phyloP scores from a whole-genome alignment of 2,113 vertebrate species.

The Ceyx cyanopectus region DNA sequence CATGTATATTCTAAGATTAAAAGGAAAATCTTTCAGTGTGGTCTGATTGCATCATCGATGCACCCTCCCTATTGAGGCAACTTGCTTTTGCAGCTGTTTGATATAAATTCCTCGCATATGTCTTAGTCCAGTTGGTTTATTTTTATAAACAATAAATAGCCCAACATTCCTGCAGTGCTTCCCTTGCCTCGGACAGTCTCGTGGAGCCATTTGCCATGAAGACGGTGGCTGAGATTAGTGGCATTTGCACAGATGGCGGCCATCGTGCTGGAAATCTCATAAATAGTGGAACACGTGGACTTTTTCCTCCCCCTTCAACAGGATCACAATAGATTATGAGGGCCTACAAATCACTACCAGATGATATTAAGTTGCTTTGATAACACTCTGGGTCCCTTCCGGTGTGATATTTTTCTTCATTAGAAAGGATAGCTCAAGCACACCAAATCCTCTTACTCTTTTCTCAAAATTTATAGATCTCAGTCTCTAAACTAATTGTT shows the following conservation, averaged over 20 bases:
- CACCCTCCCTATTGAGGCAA: constrained; percentile 78
- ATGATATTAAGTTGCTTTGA: constrained; percentile 88
- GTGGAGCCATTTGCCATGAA: constrained; percentile 75
- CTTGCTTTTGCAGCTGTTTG: constrained; percentile 98
- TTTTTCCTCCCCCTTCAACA: constrained; percentile 61
- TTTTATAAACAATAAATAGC: constrained; percentile 99
- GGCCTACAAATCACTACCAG: constrained; percentile 87
- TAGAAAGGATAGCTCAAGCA: constrained; percentile 77
- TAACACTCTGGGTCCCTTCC: constrained; percentile 84
- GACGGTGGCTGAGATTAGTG: constrained; percentile 75
- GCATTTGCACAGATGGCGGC: constrained; percentile 89
- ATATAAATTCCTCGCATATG: constrained; percentile 95
- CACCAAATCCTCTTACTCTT: constrained; percentile 81
- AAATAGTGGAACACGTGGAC: constrained; percentile 73
- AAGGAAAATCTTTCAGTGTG: constrained; percentile 78
- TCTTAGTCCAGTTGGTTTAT: constrained; percentile 95
- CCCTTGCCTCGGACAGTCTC: constrained; percentile 77
- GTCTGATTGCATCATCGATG: constrained; percentile 78
- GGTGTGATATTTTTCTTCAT: constrained; percentile 84
- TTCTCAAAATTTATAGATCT: constrained; percentile 85
- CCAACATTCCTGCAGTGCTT: constrained; percentile 85
- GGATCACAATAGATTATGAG: constrained; percentile 83
- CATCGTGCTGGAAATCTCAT: constrained; percentile 82
- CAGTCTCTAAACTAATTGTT: constrained; percentile 84
- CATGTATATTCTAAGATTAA: constrained; percentile 29